A percentile compares a stretch with the other conserved stretches of the same genome.
phyloP scores from a whole-genome alignment of 1,140 invertebrate species.

The Drosophila sp. region DNA sequence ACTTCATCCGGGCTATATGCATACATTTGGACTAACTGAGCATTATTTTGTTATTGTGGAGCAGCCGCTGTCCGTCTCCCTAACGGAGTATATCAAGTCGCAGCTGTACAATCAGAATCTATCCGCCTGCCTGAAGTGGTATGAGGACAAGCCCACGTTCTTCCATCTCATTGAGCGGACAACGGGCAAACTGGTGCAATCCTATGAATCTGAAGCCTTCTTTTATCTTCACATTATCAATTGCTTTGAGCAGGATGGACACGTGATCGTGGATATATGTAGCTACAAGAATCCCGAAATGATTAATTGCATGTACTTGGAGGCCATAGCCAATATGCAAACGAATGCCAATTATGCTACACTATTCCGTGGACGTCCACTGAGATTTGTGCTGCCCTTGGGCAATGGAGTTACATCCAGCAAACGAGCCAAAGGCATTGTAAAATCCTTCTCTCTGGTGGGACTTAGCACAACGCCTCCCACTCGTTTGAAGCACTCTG shows the following conservation, averaged over 20 bases:
- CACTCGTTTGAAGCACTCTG: slow-evolving; percentile 61
- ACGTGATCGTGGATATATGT: slow-evolving; percentile 91
- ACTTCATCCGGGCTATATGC: slow-evolving; percentile 93
- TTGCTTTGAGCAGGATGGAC: slow-evolving; percentile 90
- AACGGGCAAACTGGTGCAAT: slow-evolving; percentile 85
- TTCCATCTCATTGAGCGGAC: slow-evolving; percentile 89
- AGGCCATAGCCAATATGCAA: slow-evolving; percentile 91
- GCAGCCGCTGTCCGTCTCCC: slow-evolving; percentile 90
- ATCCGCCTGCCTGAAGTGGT: slow-evolving; percentile 88
- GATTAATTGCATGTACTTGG: slow-evolving; percentile 93
- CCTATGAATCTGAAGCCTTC: slow-evolving; percentile 88
- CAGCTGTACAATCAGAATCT: slow-evolving; percentile 87
- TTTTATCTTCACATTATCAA: slow-evolving; percentile 96
- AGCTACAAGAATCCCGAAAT: slow-evolving; percentile 91
- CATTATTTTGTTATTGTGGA: slow-evolving; percentile 93
- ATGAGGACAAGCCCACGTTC: slow-evolving; percentile 89
- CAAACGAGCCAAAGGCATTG: slow-evolving; percentile 34
- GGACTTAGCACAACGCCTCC: slow-evolving; percentile 44
- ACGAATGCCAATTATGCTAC: slow-evolving; percentile 90
- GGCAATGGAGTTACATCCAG: slow-evolving; percentile 16
- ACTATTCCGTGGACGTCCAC: slow-evolving; percentile 90
- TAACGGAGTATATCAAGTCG: slow-evolving; percentile 85
- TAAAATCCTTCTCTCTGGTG: slow-evolving; percentile 69
- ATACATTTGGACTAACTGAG: slow-evolving; percentile 93
- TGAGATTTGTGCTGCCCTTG: slow-evolving; percentile 88